Base-by-base conservation (phyloP, 2,888 invertebrate species). In the Aporophyla nigra region DNA sequence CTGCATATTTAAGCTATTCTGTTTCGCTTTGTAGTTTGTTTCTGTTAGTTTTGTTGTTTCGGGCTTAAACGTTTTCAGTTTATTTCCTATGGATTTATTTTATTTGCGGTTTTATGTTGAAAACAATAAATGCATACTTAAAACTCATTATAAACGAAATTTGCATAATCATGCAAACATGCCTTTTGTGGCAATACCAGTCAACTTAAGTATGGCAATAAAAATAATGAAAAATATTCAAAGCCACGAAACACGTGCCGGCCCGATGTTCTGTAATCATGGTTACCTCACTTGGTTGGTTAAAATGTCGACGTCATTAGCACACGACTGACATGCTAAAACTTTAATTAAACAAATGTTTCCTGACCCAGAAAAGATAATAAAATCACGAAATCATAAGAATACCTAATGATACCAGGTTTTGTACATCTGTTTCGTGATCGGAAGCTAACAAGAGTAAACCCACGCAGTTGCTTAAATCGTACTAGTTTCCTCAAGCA, bases 211-310 rank as follows among this genome's bases (percentile, higher is more conserved):
- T 56, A 79, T 51, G 21, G 14, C 16, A 66, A 19, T 70, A 62
- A 71, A 83, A 59, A 65, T 62, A 81, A 83, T 63, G 63, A 43
- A 65, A 72, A 71, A 63, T 62, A 80, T 71, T 71, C 53, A 71
- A 63, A 40, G n/a, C n/a, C n/a, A n/a, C n/a, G n/a, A n/a, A 65
- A 78, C 67, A 69, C 46, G 59, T 53, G 68, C 16, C 16, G 21
- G 12, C n/a, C 12, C 14, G 40, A 68, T 68, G 27, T 54, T 58
- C 21, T 74, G 40, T 76, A 49, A 27, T 58, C 24, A 58, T 82
- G 21, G 33, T n/a, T 61, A 43, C 66, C 40, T 61, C 61, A 24
- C 24, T 24, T 24, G 21, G 21, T 54, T 71, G 16, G n/a, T 43
- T 53, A 58, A 56, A 72, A 59, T 33, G 46, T 40, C 24, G 10